Evolutionary conservation across 92 coral and sea anemone genomes (phyloP), one percentile per base, ranked within the genome.

Genomic region (Porites evermanni): DNA sequence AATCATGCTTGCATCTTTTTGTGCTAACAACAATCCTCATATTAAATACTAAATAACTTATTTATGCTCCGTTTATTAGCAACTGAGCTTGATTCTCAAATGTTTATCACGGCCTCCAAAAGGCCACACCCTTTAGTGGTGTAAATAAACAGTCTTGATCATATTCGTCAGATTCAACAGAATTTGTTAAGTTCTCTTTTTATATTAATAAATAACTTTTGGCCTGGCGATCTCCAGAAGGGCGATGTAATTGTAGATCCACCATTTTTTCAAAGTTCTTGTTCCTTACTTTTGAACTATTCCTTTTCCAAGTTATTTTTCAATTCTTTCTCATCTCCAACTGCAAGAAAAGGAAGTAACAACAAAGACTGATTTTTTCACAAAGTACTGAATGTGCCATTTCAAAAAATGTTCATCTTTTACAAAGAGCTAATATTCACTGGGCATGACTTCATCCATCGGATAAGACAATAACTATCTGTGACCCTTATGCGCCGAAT

Each of bases 301-400:
- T 82, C 50, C 12, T 9, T 72, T 82, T 60, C 79, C 86, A 47
- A 47, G 8, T 72, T 72, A 44, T 52, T 16, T 12, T 11, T 21
- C 47, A 78, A 44, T 26, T 9, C 20, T 11, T 82, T 47, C 14
- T 44, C 10, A 38, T 8, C 50, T 71, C 54, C 85, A 66, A 38
- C 78, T 71, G 71, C 79, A 72, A 32, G 44, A 38, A 12, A 74
- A 82, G 44, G 12, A 44, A 18, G 18, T 12, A 53, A 69, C 11
- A 20, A 50, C 16, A 56, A 11, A 11, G 61, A 56, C 17, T 56
- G 16, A 12, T 11, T 11, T 56, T 2, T 11, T 56, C 17, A 56
- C 12, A 14, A 11, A 56, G 61, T 11, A 56, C 2, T 8, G 16
- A 56, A 56, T 56, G 16, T 56, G 61, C 17, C 61, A 8, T 38